These are phyloP conservation scores for Epizoanthus stellaris DNA, from an alignment of 92 coral and sea anemone species.

Conservation along the genomic window DNA sequence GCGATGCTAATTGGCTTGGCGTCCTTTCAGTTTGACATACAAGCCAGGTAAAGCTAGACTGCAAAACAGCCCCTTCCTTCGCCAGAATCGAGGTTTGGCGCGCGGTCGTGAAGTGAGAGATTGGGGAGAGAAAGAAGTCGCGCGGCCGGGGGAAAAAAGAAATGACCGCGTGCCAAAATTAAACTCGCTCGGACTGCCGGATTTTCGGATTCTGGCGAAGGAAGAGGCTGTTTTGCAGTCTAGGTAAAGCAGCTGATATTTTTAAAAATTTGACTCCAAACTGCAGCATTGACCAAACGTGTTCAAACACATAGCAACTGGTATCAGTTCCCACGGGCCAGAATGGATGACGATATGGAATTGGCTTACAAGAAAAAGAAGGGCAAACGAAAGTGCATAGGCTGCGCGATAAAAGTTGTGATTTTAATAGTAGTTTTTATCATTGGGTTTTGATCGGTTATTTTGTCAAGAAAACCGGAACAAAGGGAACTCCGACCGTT, in stretches of 20 bases:
- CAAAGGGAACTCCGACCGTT: not conserved
- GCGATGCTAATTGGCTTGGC: not conserved
- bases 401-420: slow-evolving; percentile 3
- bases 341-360: slow-evolving; percentile 29
- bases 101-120: too few species aligned
- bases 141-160: too few species aligned
- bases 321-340: not conserved
- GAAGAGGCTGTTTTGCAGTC: too few species aligned
- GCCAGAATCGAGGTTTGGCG: too few species aligned
- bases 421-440: slow-evolving; percentile 12
- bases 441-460: slow-evolving; percentile 36
- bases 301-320: not conserved
- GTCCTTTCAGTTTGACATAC: not conserved
- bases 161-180: too few species aligned
- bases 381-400: not conserved
- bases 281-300: too few species aligned
- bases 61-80: too few species aligned
- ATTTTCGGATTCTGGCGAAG: too few species aligned
- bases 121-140: too few species aligned
- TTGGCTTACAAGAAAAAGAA: slow-evolving; percentile 14
- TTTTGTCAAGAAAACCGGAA: not conserved
- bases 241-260: too few species aligned
- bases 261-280: too few species aligned
- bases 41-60: not conserved
- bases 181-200: too few species aligned